A percentile compares a stretch with the other conserved stretches of the same genome.
Conservation (phyloP, 1,140 invertebrate genomes). For the Bathynomus jamesi region DNA sequence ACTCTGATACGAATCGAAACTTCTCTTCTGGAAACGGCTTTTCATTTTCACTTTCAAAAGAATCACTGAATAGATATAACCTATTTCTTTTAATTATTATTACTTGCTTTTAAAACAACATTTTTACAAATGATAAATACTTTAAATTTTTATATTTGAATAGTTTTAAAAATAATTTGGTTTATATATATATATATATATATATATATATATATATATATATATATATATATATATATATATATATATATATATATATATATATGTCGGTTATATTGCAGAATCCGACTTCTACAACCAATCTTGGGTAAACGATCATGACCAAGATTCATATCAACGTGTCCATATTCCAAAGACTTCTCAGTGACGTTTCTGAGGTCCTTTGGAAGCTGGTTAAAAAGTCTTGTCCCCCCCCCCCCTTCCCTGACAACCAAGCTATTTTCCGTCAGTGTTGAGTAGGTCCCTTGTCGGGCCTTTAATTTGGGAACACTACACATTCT, state of each 20-base stretch:
- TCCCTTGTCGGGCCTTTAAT: too few relatives aligned
- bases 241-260: neutral
- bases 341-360: neutral
- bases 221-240: neutral
- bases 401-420: neutral
- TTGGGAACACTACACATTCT: too few relatives aligned
- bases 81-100: too few relatives aligned
- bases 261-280: neutral
- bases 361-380: neutral
- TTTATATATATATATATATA: constrained; percentile 1
- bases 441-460: too few relatives aligned
- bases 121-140: too few relatives aligned
- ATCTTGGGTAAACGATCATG: neutral
- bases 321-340: neutral
- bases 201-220: constrained; percentile 3
- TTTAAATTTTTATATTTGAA: neutral
- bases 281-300: neutral
- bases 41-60: too few relatives aligned
- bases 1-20: too few relatives aligned
- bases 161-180: neutral
- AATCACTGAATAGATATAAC: too few relatives aligned
- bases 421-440: neutral
- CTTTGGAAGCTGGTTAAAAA: neutral
- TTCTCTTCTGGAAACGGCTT: too few relatives aligned
- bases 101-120: too few relatives aligned